These are phyloP conservation scores for Tylochromis polylepis DNA, from an alignment of 2,113 vertebrate species.

Conservation along the genomic window DNA sequence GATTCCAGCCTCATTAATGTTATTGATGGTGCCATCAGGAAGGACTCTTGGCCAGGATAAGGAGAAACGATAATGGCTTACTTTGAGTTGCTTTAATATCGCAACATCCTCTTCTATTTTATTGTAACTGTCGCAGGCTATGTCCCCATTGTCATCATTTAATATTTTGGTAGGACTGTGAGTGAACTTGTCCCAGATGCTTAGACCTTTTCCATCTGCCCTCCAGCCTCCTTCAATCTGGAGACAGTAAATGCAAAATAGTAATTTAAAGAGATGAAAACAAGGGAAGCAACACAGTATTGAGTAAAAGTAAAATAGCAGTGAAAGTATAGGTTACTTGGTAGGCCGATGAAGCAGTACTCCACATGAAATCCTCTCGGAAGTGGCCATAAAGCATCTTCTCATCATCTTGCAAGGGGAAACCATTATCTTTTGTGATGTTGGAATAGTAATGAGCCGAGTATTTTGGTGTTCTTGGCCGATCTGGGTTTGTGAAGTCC, in stretches of 20 bases:
- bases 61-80: constrained; percentile 91
- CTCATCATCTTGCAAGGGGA: constrained; percentile 76
- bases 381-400: constrained; percentile 82
- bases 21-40: constrained; percentile 84
- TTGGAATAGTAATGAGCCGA: constrained; percentile 83
- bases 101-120: constrained; percentile 83
- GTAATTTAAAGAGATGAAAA: background rate
- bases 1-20: constrained; percentile 83
- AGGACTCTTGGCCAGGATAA: constrained; percentile 90
- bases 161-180: constrained; percentile 82
- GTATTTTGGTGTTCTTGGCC: constrained; percentile 83
- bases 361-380: constrained; percentile 82
- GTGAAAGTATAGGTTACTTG: constrained; percentile 49
- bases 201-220: constrained; percentile 92
- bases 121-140: constrained; percentile 92
- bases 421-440: constrained; percentile 82
- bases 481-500: constrained; percentile 77
- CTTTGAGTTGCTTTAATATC: constrained; percentile 77
- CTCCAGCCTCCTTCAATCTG: constrained; percentile 95
- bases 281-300: background rate
- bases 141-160: constrained; percentile 80
- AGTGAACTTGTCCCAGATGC: constrained; percentile 91
- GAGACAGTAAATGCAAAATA: background rate
- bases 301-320: background rate
- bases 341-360: constrained; percentile 83